Percentiles rank a stretch among this genome's conserved stretches.
phyloP scores from a whole-genome alignment of 2,888 invertebrate genomes.

The Nemotelus nigrinus region DNA sequence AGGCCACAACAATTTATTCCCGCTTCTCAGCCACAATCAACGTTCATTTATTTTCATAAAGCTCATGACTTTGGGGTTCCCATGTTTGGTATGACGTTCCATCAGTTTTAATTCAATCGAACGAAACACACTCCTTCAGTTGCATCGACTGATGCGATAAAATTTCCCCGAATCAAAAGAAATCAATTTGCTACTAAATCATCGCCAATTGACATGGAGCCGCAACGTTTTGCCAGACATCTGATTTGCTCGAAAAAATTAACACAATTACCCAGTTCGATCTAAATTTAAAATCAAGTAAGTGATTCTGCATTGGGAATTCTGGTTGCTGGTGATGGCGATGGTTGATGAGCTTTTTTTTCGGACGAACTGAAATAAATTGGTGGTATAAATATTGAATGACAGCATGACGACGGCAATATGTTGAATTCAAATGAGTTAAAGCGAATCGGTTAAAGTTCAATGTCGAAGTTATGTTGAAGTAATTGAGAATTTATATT shows the following conservation, averaged over 20 bases:
- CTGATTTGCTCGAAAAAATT: not conserved
- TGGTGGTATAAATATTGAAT: too few species aligned
- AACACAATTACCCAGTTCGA: conserved; percentile 30
- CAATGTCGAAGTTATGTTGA: too few species aligned
- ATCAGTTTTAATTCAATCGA: conserved; percentile 4
- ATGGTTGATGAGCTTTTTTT: too few species aligned
- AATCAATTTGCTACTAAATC: conserved; percentile 15
- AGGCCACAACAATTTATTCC: not conserved
- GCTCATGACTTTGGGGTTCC: conserved; percentile 9
- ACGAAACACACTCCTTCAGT: not conserved
- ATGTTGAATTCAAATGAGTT: too few species aligned
- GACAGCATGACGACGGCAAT: too few species aligned
- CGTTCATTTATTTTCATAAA: not conserved
- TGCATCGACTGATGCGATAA: not conserved
- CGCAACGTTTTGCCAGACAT: not conserved
- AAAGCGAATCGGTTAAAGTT: too few species aligned
- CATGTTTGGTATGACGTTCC: not conserved
- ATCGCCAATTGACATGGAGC: conserved; percentile 16
- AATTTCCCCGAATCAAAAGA: conserved; percentile 11
- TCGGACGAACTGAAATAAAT: too few species aligned
- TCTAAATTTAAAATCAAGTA: too few species aligned
- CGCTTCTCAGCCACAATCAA: not conserved
- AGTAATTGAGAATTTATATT: too few species aligned
- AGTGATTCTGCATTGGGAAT: too few species aligned
- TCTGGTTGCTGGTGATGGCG: too few species aligned